phyloP scores from a whole-genome alignment of 2,888 invertebrate genomes.

The Schizotus pectinicornis region DNA sequence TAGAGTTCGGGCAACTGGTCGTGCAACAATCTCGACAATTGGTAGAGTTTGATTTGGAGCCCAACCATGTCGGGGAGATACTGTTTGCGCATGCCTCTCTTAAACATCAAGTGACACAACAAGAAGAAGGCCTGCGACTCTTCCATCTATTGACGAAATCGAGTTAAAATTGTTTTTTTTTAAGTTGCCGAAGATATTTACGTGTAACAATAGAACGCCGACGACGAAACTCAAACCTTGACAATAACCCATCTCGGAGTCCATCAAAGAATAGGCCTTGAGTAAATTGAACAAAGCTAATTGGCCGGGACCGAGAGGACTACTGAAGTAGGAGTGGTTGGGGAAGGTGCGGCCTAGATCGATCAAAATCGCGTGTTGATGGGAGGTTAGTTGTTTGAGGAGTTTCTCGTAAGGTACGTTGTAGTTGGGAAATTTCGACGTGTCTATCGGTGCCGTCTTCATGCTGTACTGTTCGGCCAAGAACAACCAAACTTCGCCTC shows the following conservation, averaged over 20 bases:
- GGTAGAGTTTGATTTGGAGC: conserved; percentile 87
- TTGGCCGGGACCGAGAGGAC: conserved; percentile 91
- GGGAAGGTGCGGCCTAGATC: conserved; percentile 95
- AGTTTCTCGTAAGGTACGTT: conserved; percentile 80
- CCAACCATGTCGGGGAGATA: conserved; percentile 96
- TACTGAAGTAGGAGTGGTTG: conserved; percentile 90
- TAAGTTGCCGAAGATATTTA: conserved; percentile 68
- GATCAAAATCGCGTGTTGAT: conserved; percentile 96
- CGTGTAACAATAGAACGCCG: conserved; percentile 90
- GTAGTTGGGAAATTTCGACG: conserved; percentile 73
- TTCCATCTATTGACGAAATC: no score
- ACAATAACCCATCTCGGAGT: conserved; percentile 95
- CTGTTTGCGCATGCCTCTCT: conserved; percentile 84
- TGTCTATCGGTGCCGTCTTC: conserved; percentile 74
- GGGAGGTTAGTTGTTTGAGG: conserved; percentile 86
- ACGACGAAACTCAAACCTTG: conserved; percentile 97
- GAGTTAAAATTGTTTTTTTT: neutral
- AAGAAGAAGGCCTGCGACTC: conserved; percentile 90
- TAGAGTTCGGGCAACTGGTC: conserved; percentile 88
- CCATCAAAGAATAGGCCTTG: conserved; percentile 94
- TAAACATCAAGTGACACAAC: conserved; percentile 90
- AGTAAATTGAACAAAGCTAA: conserved; percentile 91
- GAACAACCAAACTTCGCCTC: conserved; percentile 93
- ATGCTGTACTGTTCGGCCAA: conserved; percentile 83
- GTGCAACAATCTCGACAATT: conserved; percentile 87